Evolutionary conservation across 2,797 vertebrate genomes (phyloP), one percentile per base, ranked within the genome.

Genomic region (Florisuga fusca): DNA sequence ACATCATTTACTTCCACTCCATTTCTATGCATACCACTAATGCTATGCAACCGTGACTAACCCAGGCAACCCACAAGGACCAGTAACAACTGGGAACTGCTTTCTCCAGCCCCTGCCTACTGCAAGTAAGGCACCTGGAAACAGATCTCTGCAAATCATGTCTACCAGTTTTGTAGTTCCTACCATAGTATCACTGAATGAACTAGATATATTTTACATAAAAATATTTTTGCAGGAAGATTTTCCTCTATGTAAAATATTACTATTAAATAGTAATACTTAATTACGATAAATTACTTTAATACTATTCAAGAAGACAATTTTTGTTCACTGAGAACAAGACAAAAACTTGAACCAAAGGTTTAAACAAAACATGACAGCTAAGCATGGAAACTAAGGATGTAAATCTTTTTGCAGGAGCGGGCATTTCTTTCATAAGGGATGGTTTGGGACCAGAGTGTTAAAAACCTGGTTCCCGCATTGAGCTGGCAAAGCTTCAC

Each of bases 11-110:
- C 41, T 75, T 75, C 86, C 38, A 38, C 18, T 21, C 41, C 0
- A 0, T 57, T 76, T 75, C 53, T 62, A 27, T 0, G 0, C 38
- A 73, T 36, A 67, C 29, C 6, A 67, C 51, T 43, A 66, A 78
- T 15, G 66, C 54, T 54, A 16, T 48, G 25, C 51, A 73, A 79
- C 62, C 0, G 0, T 22, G 38, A 66, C 38, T 29, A 41, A 27
- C 27, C 20, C 54, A 22, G n/a, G 38, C 20, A 45, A 57, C 50
- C 26, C 16, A 12, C 43, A 29, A 7, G 21, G 41, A 22, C 13
- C 29, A n/a, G 15, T 29, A 21, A 61, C 27, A 48, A 31, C 13
- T 38, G 25, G 10, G 53, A 19, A 15, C 55, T 27, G 12, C 6
- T 12, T 21, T 12, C 38, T 68, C 55, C 33, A 34, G 61, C 25